Evolutionary conservation across 2,113 vertebrate genomes (phyloP).

Genomic region (Pedionomus torquatus): DNA sequence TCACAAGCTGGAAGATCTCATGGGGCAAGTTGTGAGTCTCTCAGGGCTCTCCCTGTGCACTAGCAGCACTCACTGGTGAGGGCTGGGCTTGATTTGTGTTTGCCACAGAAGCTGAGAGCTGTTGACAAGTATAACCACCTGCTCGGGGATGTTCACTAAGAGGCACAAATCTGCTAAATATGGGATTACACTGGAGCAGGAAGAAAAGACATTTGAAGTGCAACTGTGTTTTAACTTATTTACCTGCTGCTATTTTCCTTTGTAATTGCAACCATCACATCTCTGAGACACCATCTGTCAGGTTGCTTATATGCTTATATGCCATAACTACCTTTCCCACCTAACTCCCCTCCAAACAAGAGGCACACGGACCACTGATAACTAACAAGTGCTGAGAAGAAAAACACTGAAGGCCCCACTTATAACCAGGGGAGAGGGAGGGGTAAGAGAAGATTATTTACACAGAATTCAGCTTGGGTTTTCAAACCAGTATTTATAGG

Average conservation of each 20-base stretch:
- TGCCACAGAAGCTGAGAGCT: background rate
- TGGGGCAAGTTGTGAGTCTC: background rate
- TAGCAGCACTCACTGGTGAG: background rate
- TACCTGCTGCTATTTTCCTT: background rate
- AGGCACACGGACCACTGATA: background rate
- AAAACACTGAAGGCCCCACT: background rate
- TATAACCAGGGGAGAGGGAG: background rate
- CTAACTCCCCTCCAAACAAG: background rate
- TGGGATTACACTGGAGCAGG: background rate
- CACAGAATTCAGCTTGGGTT: conserved; percentile 63
- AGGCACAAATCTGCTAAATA: background rate
- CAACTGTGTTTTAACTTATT: background rate
- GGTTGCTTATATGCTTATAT: background rate
- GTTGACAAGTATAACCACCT: background rate
- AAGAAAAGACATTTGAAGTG: background rate
- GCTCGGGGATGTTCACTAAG: background rate
- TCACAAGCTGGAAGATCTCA: background rate
- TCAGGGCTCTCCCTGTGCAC: background rate
- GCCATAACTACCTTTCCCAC: background rate
- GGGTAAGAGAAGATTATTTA: conserved; percentile 49
- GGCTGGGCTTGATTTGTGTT: background rate
- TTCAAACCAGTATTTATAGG: conserved; percentile 74
- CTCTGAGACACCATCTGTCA: background rate
- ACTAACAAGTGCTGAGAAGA: conserved; percentile 46
- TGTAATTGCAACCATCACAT: background rate